Percentiles rank a stretch among this genome's conserved stretches.
These are phyloP conservation scores for Pemphigus obesinymphae DNA, from an alignment of 1,140 invertebrate genomes.

Conservation along the genomic window DNA sequence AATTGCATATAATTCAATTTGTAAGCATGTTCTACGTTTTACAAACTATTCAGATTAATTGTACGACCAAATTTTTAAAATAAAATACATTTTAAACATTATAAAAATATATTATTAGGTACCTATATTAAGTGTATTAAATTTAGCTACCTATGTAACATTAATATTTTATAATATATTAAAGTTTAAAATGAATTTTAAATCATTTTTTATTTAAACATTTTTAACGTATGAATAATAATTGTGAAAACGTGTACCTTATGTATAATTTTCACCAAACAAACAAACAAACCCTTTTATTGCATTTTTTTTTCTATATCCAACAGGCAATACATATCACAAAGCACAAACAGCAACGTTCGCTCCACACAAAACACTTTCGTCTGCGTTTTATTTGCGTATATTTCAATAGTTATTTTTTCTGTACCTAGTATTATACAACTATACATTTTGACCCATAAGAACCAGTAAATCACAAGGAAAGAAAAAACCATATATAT, in stretches of 20 bases:
- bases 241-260: too few relatives aligned
- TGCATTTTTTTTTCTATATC: too few relatives aligned
- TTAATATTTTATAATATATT: too few relatives aligned
- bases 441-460: not conserved
- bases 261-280: too few relatives aligned
- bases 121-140: too few relatives aligned
- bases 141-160: too few relatives aligned
- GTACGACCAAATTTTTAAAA: not conserved
- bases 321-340: too few relatives aligned
- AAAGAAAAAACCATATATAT: not conserved
- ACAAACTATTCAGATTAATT: not conserved
- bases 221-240: too few relatives aligned
- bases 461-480: not conserved
- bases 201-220: too few relatives aligned
- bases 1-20: not conserved
- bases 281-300: too few relatives aligned
- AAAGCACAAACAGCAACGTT: not conserved
- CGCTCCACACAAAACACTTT: not conserved
- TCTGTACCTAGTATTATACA: not conserved
- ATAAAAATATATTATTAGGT: not conserved
- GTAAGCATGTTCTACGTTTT: not conserved
- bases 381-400: not conserved
- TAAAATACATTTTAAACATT: too few relatives aligned
- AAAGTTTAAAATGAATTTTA: too few relatives aligned
- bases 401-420: not conserved